Base-by-base conservation (phyloP, 1,140 invertebrate genomes). In the Notospermus geniculatus region DNA sequence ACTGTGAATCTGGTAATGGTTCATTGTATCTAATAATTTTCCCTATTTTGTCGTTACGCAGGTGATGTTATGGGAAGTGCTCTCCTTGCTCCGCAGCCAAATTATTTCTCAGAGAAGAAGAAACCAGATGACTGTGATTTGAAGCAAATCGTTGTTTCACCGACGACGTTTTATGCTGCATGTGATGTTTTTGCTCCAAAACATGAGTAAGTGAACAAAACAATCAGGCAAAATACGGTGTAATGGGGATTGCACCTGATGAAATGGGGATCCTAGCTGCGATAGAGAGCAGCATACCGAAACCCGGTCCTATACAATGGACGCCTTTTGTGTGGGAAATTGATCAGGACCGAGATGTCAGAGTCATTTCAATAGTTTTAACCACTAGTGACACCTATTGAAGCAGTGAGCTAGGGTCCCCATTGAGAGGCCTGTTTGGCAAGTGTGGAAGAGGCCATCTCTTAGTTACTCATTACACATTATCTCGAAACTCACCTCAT, bases 61-160 rank as follows among this genome's bases (percentile, higher is more conserved):
- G 82, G 75, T 65, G 81, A 83, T 50, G 55, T 75, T 36, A 70
- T 75, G 2, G 77, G 78, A 36, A 70, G 72, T 13, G 80, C 72
- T 64, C 66, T 74, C 39, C 62, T 79, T 60, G 19, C 73, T 9
- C 67, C 75, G 4, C 69, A 69, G 57, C 67, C 69, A 2, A 62
- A 66, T n/a, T 60, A 62, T 1, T 78, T 70, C 60, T 74, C 74
- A 29, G 78, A 79, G 59, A 78, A 78, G 57, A 75, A 73, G 23
- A 82, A 83, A 67, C 82, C 83, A 53, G 84, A 84, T 60, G 83
- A 81, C 46, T 77, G 74, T 57, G 82, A 82, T 63, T 68, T 75
- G 23, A 72, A 73, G 43, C 77, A 71, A 56, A 73, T 81, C 23
- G 71, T 71, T 32, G 69, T 82, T 28, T 81, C 80, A 7, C 80